Conservation (phyloP, 2,888 invertebrate genomes). For the Lutraria lutraria region DNA sequence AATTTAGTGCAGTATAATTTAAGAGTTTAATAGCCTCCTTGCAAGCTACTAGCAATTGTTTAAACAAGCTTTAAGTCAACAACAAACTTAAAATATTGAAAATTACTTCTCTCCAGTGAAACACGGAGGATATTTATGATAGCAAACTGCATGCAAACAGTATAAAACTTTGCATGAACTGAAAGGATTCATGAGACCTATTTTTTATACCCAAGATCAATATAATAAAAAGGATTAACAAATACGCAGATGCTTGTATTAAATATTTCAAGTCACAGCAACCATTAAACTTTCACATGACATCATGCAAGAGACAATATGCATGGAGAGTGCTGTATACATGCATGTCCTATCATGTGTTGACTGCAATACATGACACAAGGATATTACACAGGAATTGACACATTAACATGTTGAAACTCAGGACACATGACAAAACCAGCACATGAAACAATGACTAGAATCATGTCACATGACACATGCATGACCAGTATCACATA, state of each 20-base stretch:
- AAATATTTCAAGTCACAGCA: conserved; percentile 7
- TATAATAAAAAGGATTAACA: conserved; percentile 14
- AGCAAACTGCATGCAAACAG: conserved; percentile 5
- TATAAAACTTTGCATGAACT: conserved; percentile 5
- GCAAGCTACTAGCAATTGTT: conserved; percentile 9
- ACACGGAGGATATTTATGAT: conserved; percentile 2
- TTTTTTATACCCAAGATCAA: conserved; percentile 15
- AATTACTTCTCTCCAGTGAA: conserved; percentile 25
- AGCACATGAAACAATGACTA: background rate
- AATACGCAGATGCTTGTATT: conserved; percentile 5
- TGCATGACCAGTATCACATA: background rate
- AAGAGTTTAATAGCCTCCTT: conserved; percentile 15
- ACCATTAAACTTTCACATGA: conserved; percentile 9
- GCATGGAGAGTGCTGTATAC: background rate
- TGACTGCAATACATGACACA: background rate
- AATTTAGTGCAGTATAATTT: conserved; percentile 25
- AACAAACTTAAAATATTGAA: conserved; percentile 27
- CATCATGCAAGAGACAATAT: background rate
- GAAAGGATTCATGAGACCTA: background rate
- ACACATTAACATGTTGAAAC: background rate
- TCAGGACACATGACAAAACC: background rate
- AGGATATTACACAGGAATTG: background rate
- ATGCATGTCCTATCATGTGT: background rate
- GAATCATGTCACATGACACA: background rate
- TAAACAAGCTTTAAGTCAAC: conserved; percentile 23